Base-by-base conservation (phyloP, 2,113 vertebrate species). In the Elgaria multicarinata region DNA sequence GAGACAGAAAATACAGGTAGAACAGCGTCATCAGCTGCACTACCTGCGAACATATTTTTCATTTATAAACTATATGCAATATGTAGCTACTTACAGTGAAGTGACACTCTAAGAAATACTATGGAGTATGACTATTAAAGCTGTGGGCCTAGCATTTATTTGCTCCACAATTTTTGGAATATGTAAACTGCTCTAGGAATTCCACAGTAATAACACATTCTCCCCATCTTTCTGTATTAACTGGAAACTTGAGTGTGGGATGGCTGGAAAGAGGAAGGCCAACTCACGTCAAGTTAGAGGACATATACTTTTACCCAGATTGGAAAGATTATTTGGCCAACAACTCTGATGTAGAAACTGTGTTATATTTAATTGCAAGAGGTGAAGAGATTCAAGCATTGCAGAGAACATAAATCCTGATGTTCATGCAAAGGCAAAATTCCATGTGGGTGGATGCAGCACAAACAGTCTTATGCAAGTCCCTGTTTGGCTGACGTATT, bases 391-490 rank as follows among this genome's bases (percentile, higher is more conserved):
- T 94, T 80, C 88, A 91, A 93, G 87, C 39, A 53, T 36, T 89
- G 86, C 87, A 91, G n/a, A 87, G 90, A 95, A 83, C 66, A 92
- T 93, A 93, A 95, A 95, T 94, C 90, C 89, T 94, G 44, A 84
- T 95, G 83, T 88, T 93, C 90, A 94, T 92, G 91, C 93, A 94
- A 91, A 94, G 91, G 93, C 94, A 95, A 94, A 93, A 93, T 93
- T 94, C 89, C 91, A 88, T 87, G 93, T 95, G 94, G 94, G 94
- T 44, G 93, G 94, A 96, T 94, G 89, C 95, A 89, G 95, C 92
- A 91, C 84, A 90, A 93, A 92, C 55, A 67, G 4, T 83, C 71
- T 96, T 95, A 95, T 80, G 85, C 91, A 96, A 95, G 87, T 91
- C 86, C 83, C 91, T 94, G 91, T 82, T 90, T 94, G 92, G 80